These are phyloP conservation scores for Barbus barbus DNA, from an alignment of 2,113 vertebrate genomes.

Conservation along the genomic window DNA sequence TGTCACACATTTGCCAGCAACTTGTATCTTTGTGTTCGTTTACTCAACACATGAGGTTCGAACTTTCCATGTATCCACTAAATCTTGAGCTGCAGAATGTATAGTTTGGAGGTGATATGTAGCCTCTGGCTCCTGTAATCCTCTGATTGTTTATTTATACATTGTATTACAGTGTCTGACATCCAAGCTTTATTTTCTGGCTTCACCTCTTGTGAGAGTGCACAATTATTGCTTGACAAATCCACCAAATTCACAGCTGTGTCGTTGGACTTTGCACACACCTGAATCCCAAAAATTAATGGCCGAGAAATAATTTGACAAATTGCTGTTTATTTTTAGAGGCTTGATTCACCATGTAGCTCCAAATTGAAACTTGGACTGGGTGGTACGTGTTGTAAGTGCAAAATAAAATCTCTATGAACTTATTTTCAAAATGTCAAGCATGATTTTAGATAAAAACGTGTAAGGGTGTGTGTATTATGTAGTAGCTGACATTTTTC, in stretches of 20 bases:
- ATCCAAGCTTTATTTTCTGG: neutral
- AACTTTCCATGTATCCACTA: neutral
- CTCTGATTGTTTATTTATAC: neutral
- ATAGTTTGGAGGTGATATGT: constrained; percentile 2
- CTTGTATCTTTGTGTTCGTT: neutral
- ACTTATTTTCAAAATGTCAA: too few species aligned
- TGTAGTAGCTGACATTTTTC: too few species aligned
- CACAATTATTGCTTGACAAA: constrained; percentile 50
- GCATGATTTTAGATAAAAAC: too few species aligned
- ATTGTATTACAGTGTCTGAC: constrained; percentile 7
- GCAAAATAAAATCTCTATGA: neutral
- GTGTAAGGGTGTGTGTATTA: too few species aligned
- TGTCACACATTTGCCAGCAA: constrained; percentile 5
- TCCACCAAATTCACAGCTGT: constrained; percentile 35
- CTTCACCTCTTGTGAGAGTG: constrained; percentile 11
- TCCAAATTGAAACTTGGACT: neutral
- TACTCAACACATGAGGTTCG: neutral
- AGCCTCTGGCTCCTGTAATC: neutral
- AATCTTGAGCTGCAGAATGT: neutral
- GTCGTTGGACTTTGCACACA: constrained; percentile 47
- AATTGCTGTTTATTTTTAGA: too few species aligned
- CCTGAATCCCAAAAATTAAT: constrained; percentile 20
- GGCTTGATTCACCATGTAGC: neutral
- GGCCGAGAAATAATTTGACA: too few species aligned
- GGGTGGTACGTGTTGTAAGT: neutral